Percentiles rank a stretch among this genome's conserved stretches.
These are phyloP conservation scores for Micropoecilia bifurca DNA, from an alignment of 2,797 vertebrate species.

Conservation along the genomic window DNA sequence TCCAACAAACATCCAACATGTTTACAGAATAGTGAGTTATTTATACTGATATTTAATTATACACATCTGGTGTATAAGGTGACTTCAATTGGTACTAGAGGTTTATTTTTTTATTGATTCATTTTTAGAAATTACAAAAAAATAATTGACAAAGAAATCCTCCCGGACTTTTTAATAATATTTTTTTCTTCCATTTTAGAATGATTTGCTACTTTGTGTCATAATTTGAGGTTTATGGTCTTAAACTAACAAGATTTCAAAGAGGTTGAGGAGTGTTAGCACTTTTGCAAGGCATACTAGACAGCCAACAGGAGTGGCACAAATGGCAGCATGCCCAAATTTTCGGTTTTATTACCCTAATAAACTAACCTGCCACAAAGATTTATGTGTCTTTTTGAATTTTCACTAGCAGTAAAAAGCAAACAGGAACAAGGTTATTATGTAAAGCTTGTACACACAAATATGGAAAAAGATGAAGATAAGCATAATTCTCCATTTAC, in stretches of 20 bases:
- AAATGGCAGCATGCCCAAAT: constrained; percentile 26
- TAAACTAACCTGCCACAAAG: background rate
- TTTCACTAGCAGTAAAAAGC: background rate
- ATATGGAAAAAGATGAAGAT: background rate
- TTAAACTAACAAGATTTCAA: background rate
- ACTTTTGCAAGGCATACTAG: background rate
- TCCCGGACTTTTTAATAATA: background rate
- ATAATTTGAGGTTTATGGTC: background rate
- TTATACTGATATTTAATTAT: background rate
- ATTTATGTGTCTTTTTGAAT: background rate
- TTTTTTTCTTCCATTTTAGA: background rate
- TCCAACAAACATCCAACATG: background rate
- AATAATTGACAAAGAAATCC: background rate
- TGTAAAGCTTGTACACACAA: background rate
- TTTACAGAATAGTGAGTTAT: background rate
- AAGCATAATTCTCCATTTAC: background rate
- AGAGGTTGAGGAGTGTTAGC: background rate
- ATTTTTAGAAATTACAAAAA: background rate
- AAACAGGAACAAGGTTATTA: background rate
- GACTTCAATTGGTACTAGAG: background rate
- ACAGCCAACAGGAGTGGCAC: constrained; percentile 17
- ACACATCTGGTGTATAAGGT: background rate
- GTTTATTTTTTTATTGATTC: background rate
- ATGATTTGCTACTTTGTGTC: background rate
- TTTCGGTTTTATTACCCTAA: background rate